These are phyloP conservation scores for Pipra filicauda DNA, from an alignment of 2,113 vertebrate species.

Conservation along the genomic window DNA sequence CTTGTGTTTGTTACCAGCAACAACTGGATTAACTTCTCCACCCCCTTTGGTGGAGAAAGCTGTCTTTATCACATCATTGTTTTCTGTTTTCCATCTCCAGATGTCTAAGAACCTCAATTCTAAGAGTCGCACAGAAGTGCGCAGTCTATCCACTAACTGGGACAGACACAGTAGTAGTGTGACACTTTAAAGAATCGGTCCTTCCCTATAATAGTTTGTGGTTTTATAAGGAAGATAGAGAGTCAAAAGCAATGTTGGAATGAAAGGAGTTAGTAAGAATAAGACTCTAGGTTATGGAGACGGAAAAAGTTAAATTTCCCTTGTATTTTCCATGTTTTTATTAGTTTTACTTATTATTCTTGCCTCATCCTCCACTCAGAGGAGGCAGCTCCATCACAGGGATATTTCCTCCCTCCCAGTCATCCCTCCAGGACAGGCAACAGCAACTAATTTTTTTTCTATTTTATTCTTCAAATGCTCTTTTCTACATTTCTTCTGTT, in stretches of 20 bases:
- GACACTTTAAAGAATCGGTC: neutral
- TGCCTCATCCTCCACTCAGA: neutral
- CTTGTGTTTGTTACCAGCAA: neutral
- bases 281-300: neutral
- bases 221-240: neutral
- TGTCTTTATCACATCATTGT: neutral
- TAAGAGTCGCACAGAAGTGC: neutral
- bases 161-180: neutral
- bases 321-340: neutral
- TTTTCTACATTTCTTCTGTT: neutral
- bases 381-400: neutral
- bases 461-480: neutral
- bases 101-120: neutral
- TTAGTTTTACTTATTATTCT: neutral
- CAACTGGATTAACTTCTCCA: neutral
- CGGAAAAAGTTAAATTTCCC: neutral
- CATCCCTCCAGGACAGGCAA: neutral
- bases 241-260: neutral
- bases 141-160: neutral
- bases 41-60: neutral
- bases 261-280: neutral
- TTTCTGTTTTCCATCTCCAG: neutral
- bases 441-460: neutral
- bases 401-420: neutral
- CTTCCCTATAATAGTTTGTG: neutral